Percentiles rank a stretch among this genome's conserved stretches.
These are phyloP conservation scores for Macrosiphum euphorbiae DNA, from an alignment of 2,888 invertebrate species.

Conservation along the genomic window DNA sequence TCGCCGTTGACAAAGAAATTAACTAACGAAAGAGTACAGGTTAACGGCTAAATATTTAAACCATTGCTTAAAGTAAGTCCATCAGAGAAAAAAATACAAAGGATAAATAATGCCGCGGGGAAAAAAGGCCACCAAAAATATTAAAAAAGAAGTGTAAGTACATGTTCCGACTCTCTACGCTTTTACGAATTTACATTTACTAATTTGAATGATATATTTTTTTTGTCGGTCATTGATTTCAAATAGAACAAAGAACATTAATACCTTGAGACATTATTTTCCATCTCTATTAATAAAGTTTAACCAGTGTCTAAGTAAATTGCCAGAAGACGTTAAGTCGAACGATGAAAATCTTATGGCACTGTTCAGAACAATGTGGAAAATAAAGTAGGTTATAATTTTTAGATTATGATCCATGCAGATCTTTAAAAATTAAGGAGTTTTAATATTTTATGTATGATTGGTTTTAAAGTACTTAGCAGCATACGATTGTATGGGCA, in stretches of 20 bases:
- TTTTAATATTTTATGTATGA: neutral
- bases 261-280: too few species aligned
- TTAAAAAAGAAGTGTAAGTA: neutral
- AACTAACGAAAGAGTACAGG: too few species aligned
- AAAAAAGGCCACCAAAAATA: neutral
- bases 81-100: too few species aligned
- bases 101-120: neutral
- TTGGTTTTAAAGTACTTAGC: neutral
- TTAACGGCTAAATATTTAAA: neutral
- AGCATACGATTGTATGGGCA: neutral
- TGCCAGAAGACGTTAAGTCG: neutral
- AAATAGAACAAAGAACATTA: neutral
- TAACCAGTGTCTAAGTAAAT: neutral
- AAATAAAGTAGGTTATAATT: neutral
- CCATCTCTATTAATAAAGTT: neutral
- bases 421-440: neutral
- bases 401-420: neutral
- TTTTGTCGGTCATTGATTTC: neutral
- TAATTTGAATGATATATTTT: neutral
- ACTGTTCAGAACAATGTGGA: constrained; percentile 18
- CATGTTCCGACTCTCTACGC: neutral
- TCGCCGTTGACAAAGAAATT: too few species aligned
- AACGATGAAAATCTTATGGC: neutral
- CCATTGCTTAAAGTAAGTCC: neutral
- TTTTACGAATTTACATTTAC: neutral